Percentiles rank a stretch among this genome's conserved stretches.
Conservation (phyloP, 2,888 invertebrate genomes). For the Cancer borealis region DNA sequence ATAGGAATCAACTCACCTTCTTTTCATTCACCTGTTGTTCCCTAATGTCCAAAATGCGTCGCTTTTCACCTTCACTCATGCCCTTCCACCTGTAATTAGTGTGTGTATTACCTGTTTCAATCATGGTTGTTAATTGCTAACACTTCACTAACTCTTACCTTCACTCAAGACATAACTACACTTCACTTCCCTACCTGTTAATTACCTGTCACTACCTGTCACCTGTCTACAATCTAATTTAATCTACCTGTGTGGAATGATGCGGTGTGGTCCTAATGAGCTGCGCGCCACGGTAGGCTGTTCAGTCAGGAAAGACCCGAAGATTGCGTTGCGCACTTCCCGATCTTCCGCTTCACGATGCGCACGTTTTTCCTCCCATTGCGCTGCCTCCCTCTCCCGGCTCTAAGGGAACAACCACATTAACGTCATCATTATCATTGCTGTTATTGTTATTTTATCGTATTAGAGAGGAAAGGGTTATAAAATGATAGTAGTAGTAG, state of each 20-base stretch:
- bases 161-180: neutral
- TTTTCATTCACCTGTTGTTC: neutral
- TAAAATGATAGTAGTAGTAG: neutral
- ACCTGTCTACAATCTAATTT: neutral
- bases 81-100: slow-evolving; percentile 38
- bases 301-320: slow-evolving; percentile 59
- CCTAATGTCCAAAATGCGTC: neutral
- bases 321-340: slow-evolving; percentile 52
- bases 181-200: neutral
- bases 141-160: neutral
- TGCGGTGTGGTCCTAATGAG: slow-evolving; percentile 59
- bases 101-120: neutral
- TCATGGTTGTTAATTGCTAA: neutral
- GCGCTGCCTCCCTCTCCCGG: neutral
- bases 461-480: neutral
- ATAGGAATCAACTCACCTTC: neutral
- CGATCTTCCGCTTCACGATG: slow-evolving; percentile 36
- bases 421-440: neutral
- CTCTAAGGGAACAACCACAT: neutral
- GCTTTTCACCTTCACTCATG: neutral
- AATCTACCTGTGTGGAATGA: slow-evolving; percentile 51
- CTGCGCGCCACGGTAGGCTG: slow-evolving; percentile 50
- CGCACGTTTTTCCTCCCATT: neutral
- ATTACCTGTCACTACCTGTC: neutral
- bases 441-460: neutral